Conservation (phyloP, 2,113 vertebrate genomes). For the Melanostigma gelatinosum region DNA sequence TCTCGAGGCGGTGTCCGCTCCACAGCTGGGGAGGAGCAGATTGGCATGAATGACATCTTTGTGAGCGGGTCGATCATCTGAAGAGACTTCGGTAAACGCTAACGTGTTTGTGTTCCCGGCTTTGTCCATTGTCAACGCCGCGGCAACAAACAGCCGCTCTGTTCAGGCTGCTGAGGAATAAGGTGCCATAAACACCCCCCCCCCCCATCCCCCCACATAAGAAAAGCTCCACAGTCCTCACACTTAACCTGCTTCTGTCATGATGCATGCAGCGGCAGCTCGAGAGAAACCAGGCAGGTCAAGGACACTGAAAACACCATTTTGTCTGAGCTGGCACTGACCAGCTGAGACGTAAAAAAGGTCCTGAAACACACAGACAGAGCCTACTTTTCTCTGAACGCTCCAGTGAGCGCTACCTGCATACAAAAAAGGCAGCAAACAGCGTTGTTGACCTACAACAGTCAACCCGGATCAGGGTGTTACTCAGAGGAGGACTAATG, state of each 20-base stretch:
- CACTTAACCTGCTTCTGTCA: slow-evolving; percentile 35
- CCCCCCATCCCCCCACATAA: not conserved
- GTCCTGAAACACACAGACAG: slow-evolving; percentile 18
- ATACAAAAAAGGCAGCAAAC: slow-evolving; percentile 43
- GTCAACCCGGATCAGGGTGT: slow-evolving; percentile 39
- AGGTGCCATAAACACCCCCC: slow-evolving; percentile 22
- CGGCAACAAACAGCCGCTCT: slow-evolving; percentile 65
- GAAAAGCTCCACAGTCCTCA: slow-evolving; percentile 41
- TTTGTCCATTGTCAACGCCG: slow-evolving; percentile 72
- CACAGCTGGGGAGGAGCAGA: slow-evolving; percentile 62
- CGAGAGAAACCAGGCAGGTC: slow-evolving; percentile 16
- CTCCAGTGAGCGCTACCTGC: slow-evolving; percentile 41
- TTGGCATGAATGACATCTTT: slow-evolving; percentile 73
- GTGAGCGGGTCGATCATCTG: slow-evolving; percentile 67
- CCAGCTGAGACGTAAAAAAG: slow-evolving; percentile 14
- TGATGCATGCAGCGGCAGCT: slow-evolving; percentile 20
- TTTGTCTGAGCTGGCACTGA: not conserved
- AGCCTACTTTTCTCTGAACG: slow-evolving; percentile 34
- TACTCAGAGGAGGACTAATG: slow-evolving; percentile 38
- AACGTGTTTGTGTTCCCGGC: slow-evolving; percentile 68
- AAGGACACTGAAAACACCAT: not conserved
- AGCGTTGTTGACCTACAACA: slow-evolving; percentile 57
- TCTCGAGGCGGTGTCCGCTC: slow-evolving; percentile 30
- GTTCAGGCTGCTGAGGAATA: slow-evolving; percentile 51
- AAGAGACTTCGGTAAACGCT: slow-evolving; percentile 64